Conservation (phyloP, 1,140 invertebrate genomes). For the Galleria mellonella region DNA sequence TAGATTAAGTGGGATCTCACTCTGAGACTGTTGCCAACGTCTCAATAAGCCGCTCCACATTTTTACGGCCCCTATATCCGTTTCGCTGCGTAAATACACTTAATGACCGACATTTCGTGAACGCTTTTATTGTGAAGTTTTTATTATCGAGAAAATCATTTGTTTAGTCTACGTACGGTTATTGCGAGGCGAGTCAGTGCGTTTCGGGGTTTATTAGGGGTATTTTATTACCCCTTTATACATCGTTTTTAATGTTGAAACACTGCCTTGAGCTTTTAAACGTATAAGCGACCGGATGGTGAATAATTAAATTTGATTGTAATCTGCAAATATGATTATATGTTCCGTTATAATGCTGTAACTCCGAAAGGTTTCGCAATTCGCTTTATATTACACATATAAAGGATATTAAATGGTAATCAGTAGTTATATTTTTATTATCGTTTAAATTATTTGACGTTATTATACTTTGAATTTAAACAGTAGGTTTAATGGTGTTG, state of each 20-base stretch:
- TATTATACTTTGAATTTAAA: no score
- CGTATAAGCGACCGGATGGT: conserved; percentile 28
- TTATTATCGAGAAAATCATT: conserved; percentile 66
- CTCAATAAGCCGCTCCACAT: conserved; percentile 59
- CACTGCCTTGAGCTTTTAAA: conserved; percentile 32
- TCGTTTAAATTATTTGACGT: no score
- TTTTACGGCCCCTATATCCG: conserved; percentile 65
- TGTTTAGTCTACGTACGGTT: conserved; percentile 65
- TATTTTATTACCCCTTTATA: conserved; percentile 58
- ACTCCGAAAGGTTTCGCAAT: conserved; percentile 22
- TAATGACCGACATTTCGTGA: conserved; percentile 67
- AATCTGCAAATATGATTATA: conserved; percentile 48
- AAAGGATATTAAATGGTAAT: no score
- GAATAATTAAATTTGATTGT: conserved; percentile 56
- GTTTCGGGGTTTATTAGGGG: conserved; percentile 61
- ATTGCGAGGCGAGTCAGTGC: conserved; percentile 50
- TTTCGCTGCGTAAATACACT: conserved; percentile 65
- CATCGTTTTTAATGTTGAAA: conserved; percentile 33
- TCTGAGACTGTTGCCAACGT: conserved; percentile 48
- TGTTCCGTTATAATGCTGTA: conserved; percentile 34
- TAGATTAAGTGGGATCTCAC: conserved; percentile 40
- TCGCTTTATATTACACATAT: no score
- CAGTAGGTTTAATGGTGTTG: no score
- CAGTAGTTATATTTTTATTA: no score
- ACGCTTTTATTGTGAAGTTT: conserved; percentile 69